Evolutionary conservation across 2,113 vertebrate species (phyloP), one percentile per base, ranked within the genome.

Genomic region (Xiphophorus hellerii): DNA sequence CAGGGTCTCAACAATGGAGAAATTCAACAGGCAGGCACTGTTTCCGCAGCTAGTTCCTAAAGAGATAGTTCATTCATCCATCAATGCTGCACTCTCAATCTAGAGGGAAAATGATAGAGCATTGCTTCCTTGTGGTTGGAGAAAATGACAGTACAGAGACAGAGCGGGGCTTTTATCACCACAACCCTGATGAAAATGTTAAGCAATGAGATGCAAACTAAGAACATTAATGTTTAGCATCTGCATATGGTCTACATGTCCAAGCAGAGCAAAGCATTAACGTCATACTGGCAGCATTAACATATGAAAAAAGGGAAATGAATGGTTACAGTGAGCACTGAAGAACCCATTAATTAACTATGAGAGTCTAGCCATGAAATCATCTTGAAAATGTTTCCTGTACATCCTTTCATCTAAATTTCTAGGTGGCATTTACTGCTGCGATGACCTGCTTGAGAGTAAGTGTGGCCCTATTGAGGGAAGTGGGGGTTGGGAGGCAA

Each of bases 1-100:
- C 81, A 30, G 68, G 78, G 79, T 79, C 74, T 76, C 71, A 67
- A 83, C 77, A 78, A 82, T 77, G 39, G 39, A 73, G 78, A 66
- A 63, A 64, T 42, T 31, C 66, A 81, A 86, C 78, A 84, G 88
- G 70, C 71, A 68, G 76, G 8, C 79, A 74, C 37, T 85, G 81
- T 84, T 86, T 79, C 74, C 66, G 60, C 54, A 42, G 65, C 17
- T 30, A 54, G 66, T 70, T 69, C 31, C 68, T 76, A 68, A 84
- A 81, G 71, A 81, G 73, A 71, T 62, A n/a, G 37, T 61, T 84
- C 64, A 74, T 67, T 87, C 66, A 74, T 80, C 71, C 72, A 80
- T 80, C 71, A 67, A 88, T 83, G 74, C 61, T 61, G 35, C 69
- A 58, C 65, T 76, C 63, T 78, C 48, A 77, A 73, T 20, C 29